Base-by-base conservation (phyloP, 1,140 invertebrate species). In the Drosophila sechellia region DNA sequence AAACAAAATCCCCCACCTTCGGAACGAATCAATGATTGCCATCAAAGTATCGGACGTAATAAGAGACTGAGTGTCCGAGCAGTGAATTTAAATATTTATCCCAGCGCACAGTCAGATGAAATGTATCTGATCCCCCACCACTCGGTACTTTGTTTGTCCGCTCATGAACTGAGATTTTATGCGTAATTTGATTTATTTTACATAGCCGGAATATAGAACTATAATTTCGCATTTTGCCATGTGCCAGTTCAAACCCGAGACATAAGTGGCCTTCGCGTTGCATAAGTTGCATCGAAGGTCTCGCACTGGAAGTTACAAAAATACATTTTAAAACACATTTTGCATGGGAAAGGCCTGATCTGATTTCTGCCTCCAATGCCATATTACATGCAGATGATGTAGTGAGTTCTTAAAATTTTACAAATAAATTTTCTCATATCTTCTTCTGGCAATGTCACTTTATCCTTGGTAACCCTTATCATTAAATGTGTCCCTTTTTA, bases 111-210 rank as follows among this genome's bases (percentile, higher is more conserved):
- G 25, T 46, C 63, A 34, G 42, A 50, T 77, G 71, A 70, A 75
- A 70, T 48, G 72, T 75, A 75, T 83, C 57, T 12, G 42, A 53
- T 40, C 39, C 39, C 17, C 20, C 17, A 17, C 55, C 53, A 42
- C 31, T 46, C 46, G 39, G 5, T 31, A 20, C 17, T 35, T 22
- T 5, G 25, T 34, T 74, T 8, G 53, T 43, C 61, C 43, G 68
- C 60, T 70, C 79, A 56, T 66, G 15, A 73, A 59, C 54, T 55
- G 17, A 48, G 77, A 42, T 76, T 79, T 79, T 76, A 84, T 77
- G 76, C 80, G 76, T 75, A 84, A 84, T 76, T 84, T 77, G 80
- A 84, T 79, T 83, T 63, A 66, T 69, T 78, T 65, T 22, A 43
- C 56, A 73, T 60, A 52, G 63, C 64, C 37, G 13, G 42, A 70